Conservation (phyloP, 2,113 vertebrate species). For the Boleophthalmus pectinirostris region DNA sequence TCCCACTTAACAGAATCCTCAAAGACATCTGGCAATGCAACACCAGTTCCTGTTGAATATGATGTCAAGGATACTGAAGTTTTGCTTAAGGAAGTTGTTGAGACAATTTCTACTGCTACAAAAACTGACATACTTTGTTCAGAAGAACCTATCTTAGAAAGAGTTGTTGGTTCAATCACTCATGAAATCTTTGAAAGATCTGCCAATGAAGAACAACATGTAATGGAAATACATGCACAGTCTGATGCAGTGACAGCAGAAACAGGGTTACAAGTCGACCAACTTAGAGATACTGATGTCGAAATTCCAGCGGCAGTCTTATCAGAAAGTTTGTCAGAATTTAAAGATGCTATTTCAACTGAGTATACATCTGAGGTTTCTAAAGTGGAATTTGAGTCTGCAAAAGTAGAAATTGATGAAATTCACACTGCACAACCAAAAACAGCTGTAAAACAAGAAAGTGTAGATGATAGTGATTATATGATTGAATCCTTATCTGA, state of each 20-base stretch:
- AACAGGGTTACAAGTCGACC: conserved; percentile 43
- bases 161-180: conserved; percentile 31
- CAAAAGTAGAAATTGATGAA: conserved; percentile 36
- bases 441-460: conserved; percentile 15
- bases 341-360: conserved; percentile 44
- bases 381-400: conserved; percentile 28
- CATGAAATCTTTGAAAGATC: conserved; percentile 42
- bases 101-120: conserved; percentile 72
- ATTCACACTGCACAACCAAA: conserved; percentile 27
- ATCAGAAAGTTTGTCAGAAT: conserved; percentile 48
- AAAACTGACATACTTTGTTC: conserved; percentile 33
- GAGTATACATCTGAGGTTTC: conserved; percentile 44
- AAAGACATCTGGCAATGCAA: conserved; percentile 85
- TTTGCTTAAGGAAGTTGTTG: conserved; percentile 79
- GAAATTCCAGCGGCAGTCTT: conserved; percentile 23
- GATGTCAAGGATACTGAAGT: conserved; percentile 71
- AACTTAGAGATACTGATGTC: conserved; percentile 33
- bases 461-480: conserved; percentile 4
- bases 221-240: conserved; percentile 34
- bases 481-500: conserved; percentile 17
- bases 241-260: conserved; percentile 38
- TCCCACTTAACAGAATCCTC: conserved; percentile 85
- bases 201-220: conserved; percentile 34
- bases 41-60: conserved; percentile 79
- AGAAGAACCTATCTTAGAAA: conserved; percentile 32